Conservation (phyloP, 2,113 vertebrate species). For the Aix galericulata region DNA sequence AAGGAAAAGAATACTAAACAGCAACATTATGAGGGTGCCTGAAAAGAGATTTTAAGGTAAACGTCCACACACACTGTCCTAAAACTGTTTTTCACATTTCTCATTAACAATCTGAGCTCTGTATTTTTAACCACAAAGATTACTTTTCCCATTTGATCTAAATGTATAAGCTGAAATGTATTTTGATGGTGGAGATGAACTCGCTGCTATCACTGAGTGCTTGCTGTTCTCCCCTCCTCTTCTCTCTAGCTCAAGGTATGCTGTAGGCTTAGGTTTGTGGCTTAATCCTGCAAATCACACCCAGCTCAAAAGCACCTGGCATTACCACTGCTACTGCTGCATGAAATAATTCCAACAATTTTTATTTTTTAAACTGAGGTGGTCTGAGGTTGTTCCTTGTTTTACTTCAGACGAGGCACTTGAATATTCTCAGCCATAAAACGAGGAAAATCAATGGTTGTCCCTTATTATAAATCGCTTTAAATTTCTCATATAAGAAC, state of each 20-base stretch:
- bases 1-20: neutral
- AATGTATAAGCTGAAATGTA: neutral
- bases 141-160: neutral
- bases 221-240: neutral
- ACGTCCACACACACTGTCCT: neutral
- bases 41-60: neutral
- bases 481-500: neutral
- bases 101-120: neutral
- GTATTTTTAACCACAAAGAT: neutral
- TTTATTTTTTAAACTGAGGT: neutral
- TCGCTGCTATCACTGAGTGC: neutral
- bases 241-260: neutral
- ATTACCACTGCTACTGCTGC: neutral
- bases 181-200: neutral
- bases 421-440: neutral
- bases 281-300: neutral
- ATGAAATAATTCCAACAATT: constrained; percentile 16
- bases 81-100: neutral
- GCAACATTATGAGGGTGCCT: neutral
- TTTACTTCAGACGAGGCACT: neutral
- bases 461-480: neutral
- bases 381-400: neutral
- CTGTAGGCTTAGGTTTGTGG: neutral
- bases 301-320: neutral
- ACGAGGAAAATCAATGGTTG: neutral